Percentiles rank a stretch among this genome's conserved stretches.
Conservation (phyloP, 2,888 invertebrate genomes). For the Plebejus anna region DNA sequence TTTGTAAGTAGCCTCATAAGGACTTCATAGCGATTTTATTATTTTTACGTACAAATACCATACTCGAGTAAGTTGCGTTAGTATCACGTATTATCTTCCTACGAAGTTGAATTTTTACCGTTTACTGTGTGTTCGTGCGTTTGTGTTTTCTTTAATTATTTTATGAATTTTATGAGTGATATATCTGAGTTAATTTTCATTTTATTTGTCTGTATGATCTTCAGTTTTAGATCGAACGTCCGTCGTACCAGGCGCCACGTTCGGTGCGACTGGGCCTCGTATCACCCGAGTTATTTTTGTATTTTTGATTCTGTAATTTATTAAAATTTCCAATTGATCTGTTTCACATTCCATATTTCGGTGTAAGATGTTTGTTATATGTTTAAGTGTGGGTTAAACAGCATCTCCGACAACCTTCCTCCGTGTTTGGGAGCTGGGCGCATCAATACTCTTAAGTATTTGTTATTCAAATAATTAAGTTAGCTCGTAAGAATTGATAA, state of each 20-base stretch:
- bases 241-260: not conserved
- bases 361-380: slow-evolving; percentile 48
- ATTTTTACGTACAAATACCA: slow-evolving; percentile 14
- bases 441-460: slow-evolving; percentile 57
- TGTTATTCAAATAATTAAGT: slow-evolving; percentile 77
- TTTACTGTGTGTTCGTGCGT: slow-evolving; percentile 45
- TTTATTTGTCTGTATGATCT: not conserved
- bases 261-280: not conserved
- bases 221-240: slow-evolving; percentile 11
- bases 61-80: slow-evolving; percentile 31
- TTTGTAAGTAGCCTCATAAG: not conserved
- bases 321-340: slow-evolving; percentile 21
- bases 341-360: slow-evolving; percentile 50
- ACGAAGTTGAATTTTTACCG: slow-evolving; percentile 44
- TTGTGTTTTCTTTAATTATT: slow-evolving; percentile 47
- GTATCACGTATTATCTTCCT: slow-evolving; percentile 41
- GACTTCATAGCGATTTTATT: slow-evolving; percentile 14
- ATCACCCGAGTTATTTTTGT: slow-evolving; percentile 2
- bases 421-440: slow-evolving; percentile 36
- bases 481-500: slow-evolving; percentile 77
- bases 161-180: slow-evolving; percentile 41
- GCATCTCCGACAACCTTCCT: slow-evolving; percentile 38
- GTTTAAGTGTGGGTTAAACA: slow-evolving; percentile 53
- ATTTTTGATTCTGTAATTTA: slow-evolving; percentile 19
- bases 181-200: slow-evolving; percentile 23